Percentiles rank a stretch among this genome's conserved stretches.
Evolutionary conservation across 2,888 invertebrate genomes (phyloP).

Genomic region (Temnothorax unifasciatus): DNA sequence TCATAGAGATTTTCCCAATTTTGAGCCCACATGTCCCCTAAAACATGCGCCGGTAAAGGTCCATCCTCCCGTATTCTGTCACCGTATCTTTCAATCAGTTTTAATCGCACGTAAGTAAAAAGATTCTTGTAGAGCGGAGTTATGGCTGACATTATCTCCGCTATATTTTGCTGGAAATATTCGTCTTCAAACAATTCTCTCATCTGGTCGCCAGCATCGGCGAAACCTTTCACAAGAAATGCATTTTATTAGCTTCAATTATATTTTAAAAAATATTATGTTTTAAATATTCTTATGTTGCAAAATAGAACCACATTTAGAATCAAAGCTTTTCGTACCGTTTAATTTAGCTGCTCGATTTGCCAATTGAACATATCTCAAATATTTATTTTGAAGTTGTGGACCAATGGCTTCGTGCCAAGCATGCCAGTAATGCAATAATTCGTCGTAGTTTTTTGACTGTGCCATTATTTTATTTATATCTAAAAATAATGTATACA

Average conservation of each 20-base stretch:
- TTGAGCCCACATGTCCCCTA: constrained; percentile 96
- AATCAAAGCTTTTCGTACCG: constrained; percentile 87
- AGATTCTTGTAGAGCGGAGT: constrained; percentile 93
- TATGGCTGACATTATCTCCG: constrained; percentile 86
- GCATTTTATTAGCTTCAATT: neutral
- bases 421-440: constrained; percentile 92
- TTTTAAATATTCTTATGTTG: neutral
- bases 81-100: constrained; percentile 90
- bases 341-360: constrained; percentile 93
- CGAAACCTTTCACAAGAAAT: constrained; percentile 88
- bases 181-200: constrained; percentile 91
- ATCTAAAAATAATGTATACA: constrained; percentile 81
- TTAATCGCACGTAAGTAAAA: constrained; percentile 93
- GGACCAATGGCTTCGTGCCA: constrained; percentile 94
- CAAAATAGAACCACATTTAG: neutral
- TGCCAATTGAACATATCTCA: constrained; percentile 92
- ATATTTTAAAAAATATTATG: neutral
- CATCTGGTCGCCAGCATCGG: constrained; percentile 94
- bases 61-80: constrained; percentile 89
- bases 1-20: constrained; percentile 93
- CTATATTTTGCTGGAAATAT: constrained; percentile 88
- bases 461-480: constrained; percentile 89
- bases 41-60: constrained; percentile 94
- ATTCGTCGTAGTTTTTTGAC: constrained; percentile 92
- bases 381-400: constrained; percentile 91